Conservation (phyloP, 2,888 invertebrate species). For the Argyresthia goedartella region DNA sequence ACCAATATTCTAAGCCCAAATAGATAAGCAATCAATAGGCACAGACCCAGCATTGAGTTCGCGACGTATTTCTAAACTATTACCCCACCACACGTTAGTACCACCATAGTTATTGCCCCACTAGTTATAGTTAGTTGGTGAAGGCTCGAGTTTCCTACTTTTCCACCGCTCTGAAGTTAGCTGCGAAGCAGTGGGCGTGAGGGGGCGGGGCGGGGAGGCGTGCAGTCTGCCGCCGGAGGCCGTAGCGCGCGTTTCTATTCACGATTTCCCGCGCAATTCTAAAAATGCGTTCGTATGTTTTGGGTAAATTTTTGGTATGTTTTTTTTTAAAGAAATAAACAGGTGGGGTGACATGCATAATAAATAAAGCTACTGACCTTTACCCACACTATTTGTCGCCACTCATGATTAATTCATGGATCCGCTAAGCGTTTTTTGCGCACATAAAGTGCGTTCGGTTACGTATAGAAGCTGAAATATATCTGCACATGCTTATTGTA, state of each 20-base stretch:
- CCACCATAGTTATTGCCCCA: constrained; percentile 3
- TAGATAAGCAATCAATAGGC: neutral
- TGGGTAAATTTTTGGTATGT: no score
- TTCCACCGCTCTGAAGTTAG: constrained; percentile 51
- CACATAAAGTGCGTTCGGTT: constrained; percentile 39
- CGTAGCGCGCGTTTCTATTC: neutral
- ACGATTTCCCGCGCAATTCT: neutral
- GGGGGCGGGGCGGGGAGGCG: constrained; percentile 17
- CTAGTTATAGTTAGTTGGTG: constrained; percentile 8
- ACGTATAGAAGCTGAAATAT: constrained; percentile 6
- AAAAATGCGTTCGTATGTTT: neutral
- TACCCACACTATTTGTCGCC: constrained; percentile 57
- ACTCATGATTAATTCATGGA: constrained; percentile 31
- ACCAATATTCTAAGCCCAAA: no score
- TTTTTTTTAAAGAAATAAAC: constrained; percentile 28
- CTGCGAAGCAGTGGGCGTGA: constrained; percentile 46
- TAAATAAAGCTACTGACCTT: constrained; percentile 59
- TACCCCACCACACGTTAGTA: neutral
- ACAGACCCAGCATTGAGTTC: neutral
- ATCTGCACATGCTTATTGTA: constrained; percentile 28
- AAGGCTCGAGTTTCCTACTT: constrained; percentile 46
- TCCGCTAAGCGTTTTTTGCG: constrained; percentile 32
- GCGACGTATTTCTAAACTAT: neutral
- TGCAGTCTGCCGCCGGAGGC: neutral
- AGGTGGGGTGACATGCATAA: constrained; percentile 41